Evolutionary conservation across 2,888 invertebrate genomes (phyloP).

Genomic region (Phortica okadai): DNA sequence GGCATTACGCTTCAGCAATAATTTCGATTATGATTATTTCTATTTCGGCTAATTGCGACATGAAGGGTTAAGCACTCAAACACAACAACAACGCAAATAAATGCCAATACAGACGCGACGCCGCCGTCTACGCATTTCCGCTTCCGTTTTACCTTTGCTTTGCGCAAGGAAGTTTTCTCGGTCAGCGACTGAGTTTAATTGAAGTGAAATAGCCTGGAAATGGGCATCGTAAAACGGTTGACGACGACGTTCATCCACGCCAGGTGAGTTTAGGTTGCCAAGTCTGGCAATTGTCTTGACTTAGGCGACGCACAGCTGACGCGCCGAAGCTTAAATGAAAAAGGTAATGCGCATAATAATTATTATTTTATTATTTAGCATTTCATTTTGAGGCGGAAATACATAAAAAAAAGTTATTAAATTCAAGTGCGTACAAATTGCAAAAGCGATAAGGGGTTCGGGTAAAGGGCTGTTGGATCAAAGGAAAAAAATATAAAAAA

Average conservation of each 20-base stretch:
- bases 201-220: conserved; percentile 25
- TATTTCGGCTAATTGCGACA: conserved; percentile 16
- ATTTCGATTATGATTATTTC: conserved; percentile 33
- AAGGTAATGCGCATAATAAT: conserved; percentile 21
- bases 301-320: conserved; percentile 1
- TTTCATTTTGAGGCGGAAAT: conserved; percentile 28
- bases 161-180: background rate
- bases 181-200: background rate
- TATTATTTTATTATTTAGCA: conserved; percentile 33
- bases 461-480: background rate
- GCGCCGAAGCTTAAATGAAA: background rate
- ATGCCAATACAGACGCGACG: background rate
- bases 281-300: no score
- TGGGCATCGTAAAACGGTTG: conserved; percentile 18
- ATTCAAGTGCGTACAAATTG: background rate
- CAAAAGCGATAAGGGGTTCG: background rate
- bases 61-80: conserved; percentile 24
- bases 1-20: conserved; percentile 17
- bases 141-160: background rate
- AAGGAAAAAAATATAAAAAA: no score
- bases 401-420: conserved; percentile 27
- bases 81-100: background rate
- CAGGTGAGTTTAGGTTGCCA: background rate
- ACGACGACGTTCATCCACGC: background rate
- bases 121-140: background rate